These are phyloP conservation scores for Muscicapa striata DNA, from an alignment of 2,797 vertebrate species.

Conservation along the genomic window DNA sequence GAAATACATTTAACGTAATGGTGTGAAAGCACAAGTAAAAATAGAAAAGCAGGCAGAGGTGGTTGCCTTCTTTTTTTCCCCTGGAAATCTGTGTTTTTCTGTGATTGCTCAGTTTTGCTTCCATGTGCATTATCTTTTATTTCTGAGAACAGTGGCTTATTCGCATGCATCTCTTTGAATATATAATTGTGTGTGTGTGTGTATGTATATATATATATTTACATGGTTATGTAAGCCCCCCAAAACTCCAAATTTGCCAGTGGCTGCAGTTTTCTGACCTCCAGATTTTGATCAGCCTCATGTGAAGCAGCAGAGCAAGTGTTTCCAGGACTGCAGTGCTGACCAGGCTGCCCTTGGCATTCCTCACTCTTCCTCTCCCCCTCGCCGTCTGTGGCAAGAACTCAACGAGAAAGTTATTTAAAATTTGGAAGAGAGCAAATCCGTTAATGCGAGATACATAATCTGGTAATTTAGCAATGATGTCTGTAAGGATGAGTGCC, in stretches of 20 bases:
- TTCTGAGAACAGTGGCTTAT: neutral
- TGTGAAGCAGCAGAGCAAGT: constrained; percentile 33
- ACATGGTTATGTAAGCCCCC: neutral
- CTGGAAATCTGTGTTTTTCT: constrained; percentile 36
- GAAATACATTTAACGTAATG: constrained; percentile 79
- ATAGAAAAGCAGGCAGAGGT: constrained; percentile 66
- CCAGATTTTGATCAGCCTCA: constrained; percentile 6
- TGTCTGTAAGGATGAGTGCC: constrained; percentile 75
- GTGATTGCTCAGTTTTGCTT: neutral
- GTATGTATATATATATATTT: neutral
- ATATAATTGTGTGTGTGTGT: neutral
- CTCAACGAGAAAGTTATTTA: constrained; percentile 79
- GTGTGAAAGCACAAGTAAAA: constrained; percentile 76
- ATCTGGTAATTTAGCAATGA: constrained; percentile 80
- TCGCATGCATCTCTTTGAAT: neutral
- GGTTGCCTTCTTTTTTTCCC: neutral
- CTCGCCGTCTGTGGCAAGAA: constrained; percentile 11
- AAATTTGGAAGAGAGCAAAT: constrained; percentile 79
- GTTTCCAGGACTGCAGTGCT: constrained; percentile 60
- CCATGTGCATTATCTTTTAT: constrained; percentile 8
- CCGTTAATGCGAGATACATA: constrained; percentile 78
- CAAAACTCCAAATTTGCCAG: neutral
- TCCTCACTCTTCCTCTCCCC: constrained; percentile 3
- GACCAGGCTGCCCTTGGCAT: constrained; percentile 71
- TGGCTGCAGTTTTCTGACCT: neutral